A percentile compares a stretch with the other conserved stretches of the same genome.
phyloP scores from a whole-genome alignment of 2,888 invertebrate genomes.

The Norana najaformis region DNA sequence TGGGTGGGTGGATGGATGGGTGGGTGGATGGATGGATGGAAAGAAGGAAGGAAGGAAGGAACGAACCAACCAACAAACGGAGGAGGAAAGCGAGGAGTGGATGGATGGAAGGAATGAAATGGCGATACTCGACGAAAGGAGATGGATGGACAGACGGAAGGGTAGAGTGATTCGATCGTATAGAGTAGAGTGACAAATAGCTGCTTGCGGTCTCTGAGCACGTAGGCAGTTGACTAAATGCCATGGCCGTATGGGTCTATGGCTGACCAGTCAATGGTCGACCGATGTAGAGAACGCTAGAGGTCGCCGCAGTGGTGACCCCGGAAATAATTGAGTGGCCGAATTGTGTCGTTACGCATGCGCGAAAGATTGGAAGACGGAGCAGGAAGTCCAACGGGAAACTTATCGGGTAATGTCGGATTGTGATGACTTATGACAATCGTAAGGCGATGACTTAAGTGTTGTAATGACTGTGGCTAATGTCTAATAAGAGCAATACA shows the following conservation, averaged over 20 bases:
- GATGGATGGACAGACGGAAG: not conserved
- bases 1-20: not conserved
- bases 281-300: constrained; percentile 5
- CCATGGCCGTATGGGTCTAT: not conserved
- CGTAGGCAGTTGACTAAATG: not conserved
- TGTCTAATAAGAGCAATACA: too few relatives aligned
- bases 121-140: too few relatives aligned
- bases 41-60: not conserved
- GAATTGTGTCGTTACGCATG: not conserved
- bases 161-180: not conserved
- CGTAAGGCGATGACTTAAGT: not conserved
- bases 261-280: not conserved
- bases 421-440: constrained; percentile 5
- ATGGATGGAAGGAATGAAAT: not conserved
- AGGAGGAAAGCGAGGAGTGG: not conserved
- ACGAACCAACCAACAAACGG: not conserved
- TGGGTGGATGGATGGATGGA: not conserved
- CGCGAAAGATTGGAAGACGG: not conserved
- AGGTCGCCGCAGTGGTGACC: not conserved
- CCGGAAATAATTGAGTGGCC: constrained; percentile 13
- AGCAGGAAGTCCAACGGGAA: not conserved
- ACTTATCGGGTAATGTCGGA: not conserved
- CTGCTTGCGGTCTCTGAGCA: not conserved
- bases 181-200: not conserved
- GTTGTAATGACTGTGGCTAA: too few relatives aligned